A percentile compares a stretch with the other conserved stretches of the same genome.
Conservation (phyloP, 2,797 vertebrate species). For the Hydrophis major region DNA sequence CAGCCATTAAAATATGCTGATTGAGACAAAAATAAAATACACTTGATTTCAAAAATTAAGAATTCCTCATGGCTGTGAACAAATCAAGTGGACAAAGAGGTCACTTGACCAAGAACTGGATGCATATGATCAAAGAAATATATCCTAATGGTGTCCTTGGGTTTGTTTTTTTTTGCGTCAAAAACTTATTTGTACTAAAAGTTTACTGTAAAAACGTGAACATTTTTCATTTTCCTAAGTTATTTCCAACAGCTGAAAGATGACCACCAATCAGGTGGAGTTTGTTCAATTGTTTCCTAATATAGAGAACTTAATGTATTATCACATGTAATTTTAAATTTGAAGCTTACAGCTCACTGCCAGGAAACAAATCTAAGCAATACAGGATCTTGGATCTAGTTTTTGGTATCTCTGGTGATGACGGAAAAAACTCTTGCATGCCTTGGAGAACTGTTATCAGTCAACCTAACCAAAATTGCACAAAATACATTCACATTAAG, state of each 20-base stretch:
- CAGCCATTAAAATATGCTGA: slow-evolving; percentile 52
- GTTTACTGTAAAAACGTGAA: too few relatives aligned
- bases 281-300: neutral
- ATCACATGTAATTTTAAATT: neutral
- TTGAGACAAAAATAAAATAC: slow-evolving; percentile 34
- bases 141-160: neutral
- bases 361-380: neutral
- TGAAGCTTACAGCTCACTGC: neutral
- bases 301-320: slow-evolving; percentile 25
- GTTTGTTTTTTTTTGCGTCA: neutral
- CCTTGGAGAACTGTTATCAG: neutral
- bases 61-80: slow-evolving; percentile 21
- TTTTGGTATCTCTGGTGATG: neutral
- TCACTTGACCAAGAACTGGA: slow-evolving; percentile 41
- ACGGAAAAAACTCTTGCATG: neutral
- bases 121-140: neutral
- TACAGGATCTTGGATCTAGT: neutral
- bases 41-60: slow-evolving; percentile 49
- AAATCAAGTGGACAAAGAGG: slow-evolving; percentile 32
- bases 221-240: neutral
- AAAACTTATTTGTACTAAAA: neutral
- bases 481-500: neutral
- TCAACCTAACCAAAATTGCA: neutral
- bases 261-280: neutral
- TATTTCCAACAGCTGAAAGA: neutral